phyloP scores from a whole-genome alignment of 2,888 invertebrate genomes.

The Fissipunctia ypsillon region DNA sequence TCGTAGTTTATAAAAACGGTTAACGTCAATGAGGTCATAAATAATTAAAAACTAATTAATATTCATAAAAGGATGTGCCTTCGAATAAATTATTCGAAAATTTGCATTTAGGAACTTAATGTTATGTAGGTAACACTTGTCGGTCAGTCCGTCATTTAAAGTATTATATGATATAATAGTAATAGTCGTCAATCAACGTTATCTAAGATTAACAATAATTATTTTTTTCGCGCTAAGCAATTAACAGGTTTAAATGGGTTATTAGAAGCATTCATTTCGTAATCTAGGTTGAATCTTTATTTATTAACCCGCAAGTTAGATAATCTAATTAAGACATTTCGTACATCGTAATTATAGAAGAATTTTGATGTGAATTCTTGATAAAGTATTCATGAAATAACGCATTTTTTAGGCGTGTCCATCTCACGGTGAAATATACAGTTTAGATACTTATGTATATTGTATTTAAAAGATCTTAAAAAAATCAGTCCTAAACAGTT shows the following conservation, averaged over 20 bases:
- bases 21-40: slow-evolving; percentile 2
- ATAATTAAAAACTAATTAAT: slow-evolving; percentile 28
- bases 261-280: slow-evolving; percentile 10
- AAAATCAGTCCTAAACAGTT: too few relatives aligned
- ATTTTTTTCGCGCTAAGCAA: slow-evolving; percentile 26
- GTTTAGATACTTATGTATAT: too few relatives aligned
- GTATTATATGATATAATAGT: slow-evolving; percentile 26
- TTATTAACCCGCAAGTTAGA: slow-evolving; percentile 17
- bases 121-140: slow-evolving; percentile 14
- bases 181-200: slow-evolving; percentile 16
- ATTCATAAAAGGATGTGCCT: slow-evolving; percentile 25
- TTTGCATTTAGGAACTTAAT: slow-evolving; percentile 42
- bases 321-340: slow-evolving; percentile 24
- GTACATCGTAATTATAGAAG: not conserved
- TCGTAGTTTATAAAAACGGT: not conserved
- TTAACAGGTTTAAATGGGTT: slow-evolving; percentile 24
- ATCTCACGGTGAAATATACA: too few relatives aligned
- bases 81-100: slow-evolving; percentile 29
- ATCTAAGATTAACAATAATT: slow-evolving; percentile 37
- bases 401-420: too few relatives aligned
- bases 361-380: slow-evolving; percentile 4
- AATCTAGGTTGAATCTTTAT: slow-evolving; percentile 16
- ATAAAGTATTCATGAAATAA: too few relatives aligned
- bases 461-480: too few relatives aligned
- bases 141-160: not conserved